Conservation (phyloP, 2,113 vertebrate species). For the Microcebus griseorufus region DNA sequence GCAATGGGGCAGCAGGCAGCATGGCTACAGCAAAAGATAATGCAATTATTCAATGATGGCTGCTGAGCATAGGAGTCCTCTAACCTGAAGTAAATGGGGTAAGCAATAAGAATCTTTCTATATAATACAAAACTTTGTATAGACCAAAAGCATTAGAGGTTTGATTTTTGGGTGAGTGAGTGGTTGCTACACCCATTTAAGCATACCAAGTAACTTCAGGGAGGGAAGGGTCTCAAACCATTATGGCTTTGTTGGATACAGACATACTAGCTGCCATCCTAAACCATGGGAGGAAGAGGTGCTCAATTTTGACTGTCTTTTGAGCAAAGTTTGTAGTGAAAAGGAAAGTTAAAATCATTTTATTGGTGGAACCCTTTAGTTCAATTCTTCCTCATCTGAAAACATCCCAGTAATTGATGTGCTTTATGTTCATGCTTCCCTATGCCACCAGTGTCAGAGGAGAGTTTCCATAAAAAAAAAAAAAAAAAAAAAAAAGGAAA, state of each 20-base stretch:
- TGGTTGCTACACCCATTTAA: background rate
- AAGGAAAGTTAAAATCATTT: background rate
- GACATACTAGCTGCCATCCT: background rate
- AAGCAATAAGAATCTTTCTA: background rate
- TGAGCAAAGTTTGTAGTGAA: background rate
- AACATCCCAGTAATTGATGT: background rate
- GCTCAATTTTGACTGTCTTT: background rate
- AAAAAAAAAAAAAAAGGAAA: background rate
- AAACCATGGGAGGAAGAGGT: background rate
- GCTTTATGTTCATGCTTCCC: background rate
- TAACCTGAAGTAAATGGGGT: background rate
- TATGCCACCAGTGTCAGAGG: background rate
- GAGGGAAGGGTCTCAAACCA: background rate
- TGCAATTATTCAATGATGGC: background rate
- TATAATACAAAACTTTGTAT: background rate
- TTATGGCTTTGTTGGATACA: background rate
- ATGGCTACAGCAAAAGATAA: background rate
- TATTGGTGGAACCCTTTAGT: background rate
- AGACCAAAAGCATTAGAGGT: background rate
- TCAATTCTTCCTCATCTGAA: background rate
- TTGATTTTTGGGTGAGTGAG: background rate
- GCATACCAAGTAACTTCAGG: background rate
- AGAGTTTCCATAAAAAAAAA: background rate
- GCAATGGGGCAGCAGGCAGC: background rate
- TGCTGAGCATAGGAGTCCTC: background rate